These are phyloP conservation scores for Agelastica alni DNA, from an alignment of 2,888 invertebrate genomes.

Conservation along the genomic window DNA sequence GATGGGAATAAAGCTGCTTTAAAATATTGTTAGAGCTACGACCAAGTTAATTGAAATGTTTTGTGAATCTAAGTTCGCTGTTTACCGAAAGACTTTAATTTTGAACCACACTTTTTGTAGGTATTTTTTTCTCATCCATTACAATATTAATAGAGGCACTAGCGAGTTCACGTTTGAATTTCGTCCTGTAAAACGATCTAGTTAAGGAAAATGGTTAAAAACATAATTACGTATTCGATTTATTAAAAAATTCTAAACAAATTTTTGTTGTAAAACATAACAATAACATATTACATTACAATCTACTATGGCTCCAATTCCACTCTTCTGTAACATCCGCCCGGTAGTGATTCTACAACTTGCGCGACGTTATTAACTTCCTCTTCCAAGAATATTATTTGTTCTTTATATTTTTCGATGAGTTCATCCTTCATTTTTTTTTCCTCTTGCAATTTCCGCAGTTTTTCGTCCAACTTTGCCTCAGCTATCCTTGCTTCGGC, in stretches of 20 bases:
- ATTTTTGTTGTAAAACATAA: conserved; percentile 30
- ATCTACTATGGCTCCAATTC: conserved; percentile 69
- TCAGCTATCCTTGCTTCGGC: conserved; percentile 73
- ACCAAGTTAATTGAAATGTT: too few relatives aligned
- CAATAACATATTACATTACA: not conserved
- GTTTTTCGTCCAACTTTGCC: conserved; percentile 76
- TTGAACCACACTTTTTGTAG: too few relatives aligned
- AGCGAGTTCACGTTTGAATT: too few relatives aligned
- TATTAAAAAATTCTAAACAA: conserved; percentile 5
- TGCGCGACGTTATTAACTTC: conserved; percentile 85
- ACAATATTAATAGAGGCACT: too few relatives aligned
- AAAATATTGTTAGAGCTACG: too few relatives aligned
- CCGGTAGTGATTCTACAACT: conserved; percentile 79
- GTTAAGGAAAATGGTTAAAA: too few relatives aligned
- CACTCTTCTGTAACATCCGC: conserved; percentile 77
- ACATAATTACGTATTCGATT: too few relatives aligned
- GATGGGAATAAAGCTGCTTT: too few relatives aligned
- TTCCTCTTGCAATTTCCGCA: conserved; percentile 73
- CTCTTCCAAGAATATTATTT: conserved; percentile 67
- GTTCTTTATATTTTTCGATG: conserved; percentile 80
- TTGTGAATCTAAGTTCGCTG: too few relatives aligned
- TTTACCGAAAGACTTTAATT: too few relatives aligned
- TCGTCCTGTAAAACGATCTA: too few relatives aligned
- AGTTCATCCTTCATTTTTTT: conserved; percentile 61
- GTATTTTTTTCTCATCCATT: too few relatives aligned